phyloP scores from a whole-genome alignment of 2,888 invertebrate species.

The Byasa hedistus region DNA sequence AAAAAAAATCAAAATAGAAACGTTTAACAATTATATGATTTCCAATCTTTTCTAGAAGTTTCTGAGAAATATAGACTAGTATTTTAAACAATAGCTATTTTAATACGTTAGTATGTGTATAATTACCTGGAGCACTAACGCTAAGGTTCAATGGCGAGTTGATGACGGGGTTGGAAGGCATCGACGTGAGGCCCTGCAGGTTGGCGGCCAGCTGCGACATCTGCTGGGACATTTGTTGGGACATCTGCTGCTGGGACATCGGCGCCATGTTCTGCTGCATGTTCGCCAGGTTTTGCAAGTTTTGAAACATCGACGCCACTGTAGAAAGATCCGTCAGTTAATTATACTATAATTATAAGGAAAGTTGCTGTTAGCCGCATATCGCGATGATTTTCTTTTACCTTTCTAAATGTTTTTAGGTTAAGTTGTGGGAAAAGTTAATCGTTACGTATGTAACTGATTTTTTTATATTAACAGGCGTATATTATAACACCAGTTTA shows the following conservation, averaged over 20 bases:
- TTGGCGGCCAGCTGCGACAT: conserved; percentile 81
- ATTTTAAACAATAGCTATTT: neutral
- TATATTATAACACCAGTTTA: too few species aligned
- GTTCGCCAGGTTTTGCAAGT: conserved; percentile 75
- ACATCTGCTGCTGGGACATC: conserved; percentile 75
- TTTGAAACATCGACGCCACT: conserved; percentile 87
- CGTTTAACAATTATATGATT: too few species aligned
- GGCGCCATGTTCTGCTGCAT: conserved; percentile 76
- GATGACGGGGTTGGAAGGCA: conserved; percentile 86
- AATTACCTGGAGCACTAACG: conserved; percentile 81
- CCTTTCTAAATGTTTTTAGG: too few species aligned
- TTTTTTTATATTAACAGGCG: too few species aligned
- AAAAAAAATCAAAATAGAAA: too few species aligned
- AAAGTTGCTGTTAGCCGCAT: neutral
- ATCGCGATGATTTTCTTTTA: too few species aligned
- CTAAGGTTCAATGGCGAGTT: conserved; percentile 92
- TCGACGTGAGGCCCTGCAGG: conserved; percentile 88
- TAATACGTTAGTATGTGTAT: neutral
- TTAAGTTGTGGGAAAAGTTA: too few species aligned
- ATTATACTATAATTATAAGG: neutral
- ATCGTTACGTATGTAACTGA: too few species aligned
- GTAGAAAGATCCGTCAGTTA: conserved; percentile 41
- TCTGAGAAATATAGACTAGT: neutral
- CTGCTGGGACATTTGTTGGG: conserved; percentile 81
- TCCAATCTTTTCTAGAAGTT: too few species aligned